Evolutionary conservation across 2,797 vertebrate species (phyloP).

Genomic region (Megalops cyprinoides): DNA sequence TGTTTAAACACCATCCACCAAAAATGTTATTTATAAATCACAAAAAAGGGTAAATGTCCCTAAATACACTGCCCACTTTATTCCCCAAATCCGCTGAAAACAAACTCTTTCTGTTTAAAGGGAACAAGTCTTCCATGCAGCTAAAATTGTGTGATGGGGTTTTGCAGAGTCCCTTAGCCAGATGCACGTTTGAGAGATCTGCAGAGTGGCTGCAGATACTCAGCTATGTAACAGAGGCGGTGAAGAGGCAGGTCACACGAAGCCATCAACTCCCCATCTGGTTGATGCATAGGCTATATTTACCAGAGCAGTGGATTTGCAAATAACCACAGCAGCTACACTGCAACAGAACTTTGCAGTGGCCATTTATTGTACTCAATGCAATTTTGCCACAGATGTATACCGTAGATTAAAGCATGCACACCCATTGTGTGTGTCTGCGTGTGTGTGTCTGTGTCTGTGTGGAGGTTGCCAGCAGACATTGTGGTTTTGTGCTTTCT

Average conservation of each 20-base stretch:
- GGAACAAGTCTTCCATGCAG: background rate
- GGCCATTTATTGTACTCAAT: background rate
- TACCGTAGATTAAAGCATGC: background rate
- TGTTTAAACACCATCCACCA: background rate
- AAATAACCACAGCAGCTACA: background rate
- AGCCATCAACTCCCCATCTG: background rate
- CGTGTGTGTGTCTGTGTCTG: background rate
- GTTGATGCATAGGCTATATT: too few relatives aligned
- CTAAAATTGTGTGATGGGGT: background rate
- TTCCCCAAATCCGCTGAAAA: background rate
- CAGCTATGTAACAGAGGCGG: background rate
- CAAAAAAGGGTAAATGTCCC: too few relatives aligned
- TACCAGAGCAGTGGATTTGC: background rate
- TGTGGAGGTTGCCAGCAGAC: background rate
- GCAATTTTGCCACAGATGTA: background rate
- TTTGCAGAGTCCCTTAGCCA: background rate
- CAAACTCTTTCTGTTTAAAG: conserved; percentile 12
- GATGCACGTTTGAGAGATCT: background rate
- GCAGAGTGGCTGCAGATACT: background rate
- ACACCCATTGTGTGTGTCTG: background rate
- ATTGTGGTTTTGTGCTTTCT: too few relatives aligned
- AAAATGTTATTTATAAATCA: too few relatives aligned
- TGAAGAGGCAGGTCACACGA: background rate
- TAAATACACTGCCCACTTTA: background rate
- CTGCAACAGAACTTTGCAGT: background rate